A percentile compares a stretch with the other conserved stretches of the same genome.
Conservation (phyloP, 2,888 invertebrate genomes). For the Tipula vernalis region DNA sequence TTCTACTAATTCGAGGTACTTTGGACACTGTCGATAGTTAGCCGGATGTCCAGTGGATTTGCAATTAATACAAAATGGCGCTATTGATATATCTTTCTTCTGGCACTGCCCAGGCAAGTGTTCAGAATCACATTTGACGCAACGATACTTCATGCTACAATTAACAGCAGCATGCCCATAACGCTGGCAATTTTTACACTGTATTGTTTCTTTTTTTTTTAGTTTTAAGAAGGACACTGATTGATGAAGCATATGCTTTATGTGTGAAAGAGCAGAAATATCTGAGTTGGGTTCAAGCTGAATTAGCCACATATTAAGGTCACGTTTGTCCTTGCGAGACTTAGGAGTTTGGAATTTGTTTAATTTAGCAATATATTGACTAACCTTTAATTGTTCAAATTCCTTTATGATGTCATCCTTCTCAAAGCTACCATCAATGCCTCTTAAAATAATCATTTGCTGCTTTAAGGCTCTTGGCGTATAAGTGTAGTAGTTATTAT, state of each 20-base stretch:
- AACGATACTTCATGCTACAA: not conserved
- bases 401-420: not conserved
- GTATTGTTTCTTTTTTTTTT: not conserved
- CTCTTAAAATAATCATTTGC: not conserved
- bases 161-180: too few relatives aligned
- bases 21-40: not conserved
- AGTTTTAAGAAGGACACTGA: not conserved
- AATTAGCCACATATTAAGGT: too few relatives aligned
- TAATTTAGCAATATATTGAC: too few relatives aligned
- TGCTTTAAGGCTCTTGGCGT: not conserved
- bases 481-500: not conserved
- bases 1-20: not conserved
- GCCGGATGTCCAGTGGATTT: not conserved
- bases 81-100: not conserved
- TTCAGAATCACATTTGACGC: not conserved
- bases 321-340: too few relatives aligned
- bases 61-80: not conserved
- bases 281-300: not conserved
- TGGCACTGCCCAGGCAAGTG: not conserved
- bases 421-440: not conserved
- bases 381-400: too few relatives aligned
- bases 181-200: too few relatives aligned
- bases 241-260: not conserved
- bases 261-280: not conserved
- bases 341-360: too few relatives aligned